Percentiles rank a stretch among this genome's conserved stretches.
phyloP scores from a whole-genome alignment of 2,113 vertebrate species.

The Chinchilla lanigera region DNA sequence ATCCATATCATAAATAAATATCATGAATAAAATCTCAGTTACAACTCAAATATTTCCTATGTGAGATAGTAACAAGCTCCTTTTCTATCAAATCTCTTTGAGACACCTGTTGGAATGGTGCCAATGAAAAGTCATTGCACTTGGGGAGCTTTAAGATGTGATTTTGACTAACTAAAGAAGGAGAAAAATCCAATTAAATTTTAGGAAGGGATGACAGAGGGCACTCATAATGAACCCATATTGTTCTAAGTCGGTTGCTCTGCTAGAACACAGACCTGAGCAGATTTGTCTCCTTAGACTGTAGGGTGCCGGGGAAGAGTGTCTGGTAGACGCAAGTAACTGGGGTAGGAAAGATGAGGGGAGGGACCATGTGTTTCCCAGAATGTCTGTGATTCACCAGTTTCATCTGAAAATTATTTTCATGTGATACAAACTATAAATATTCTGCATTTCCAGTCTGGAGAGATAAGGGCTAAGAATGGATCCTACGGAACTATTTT shows the following conservation, averaged over 20 bases:
- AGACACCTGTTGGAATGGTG: constrained; percentile 61
- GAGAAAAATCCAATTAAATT: constrained; percentile 85
- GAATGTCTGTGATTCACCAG: not conserved
- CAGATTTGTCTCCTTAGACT: constrained; percentile 72
- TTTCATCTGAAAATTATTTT: not conserved
- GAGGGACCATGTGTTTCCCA: not conserved
- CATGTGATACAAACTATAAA: not conserved
- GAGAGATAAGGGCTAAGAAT: not conserved
- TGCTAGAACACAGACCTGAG: constrained; percentile 74
- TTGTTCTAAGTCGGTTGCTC: constrained; percentile 76
- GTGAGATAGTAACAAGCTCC: constrained; percentile 20
- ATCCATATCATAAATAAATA: constrained; percentile 70
- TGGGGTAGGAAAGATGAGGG: not conserved
- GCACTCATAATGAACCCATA: constrained; percentile 79
- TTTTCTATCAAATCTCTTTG: constrained; percentile 62
- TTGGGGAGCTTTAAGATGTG: constrained; percentile 78
- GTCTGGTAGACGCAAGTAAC: not conserved
- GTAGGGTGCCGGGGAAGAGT: constrained; percentile 35
- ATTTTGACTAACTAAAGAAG: constrained; percentile 85
- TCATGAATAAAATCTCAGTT: constrained; percentile 66
- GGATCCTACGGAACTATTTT: not conserved
- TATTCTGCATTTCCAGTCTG: not conserved
- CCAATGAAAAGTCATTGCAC: constrained; percentile 73
- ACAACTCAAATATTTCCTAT: constrained; percentile 72
- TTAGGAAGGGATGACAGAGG: constrained; percentile 78